Evolutionary conservation across 2,888 invertebrate species (phyloP), one percentile per base, ranked within the genome.

Genomic region (Drosophila anomalipes): DNA sequence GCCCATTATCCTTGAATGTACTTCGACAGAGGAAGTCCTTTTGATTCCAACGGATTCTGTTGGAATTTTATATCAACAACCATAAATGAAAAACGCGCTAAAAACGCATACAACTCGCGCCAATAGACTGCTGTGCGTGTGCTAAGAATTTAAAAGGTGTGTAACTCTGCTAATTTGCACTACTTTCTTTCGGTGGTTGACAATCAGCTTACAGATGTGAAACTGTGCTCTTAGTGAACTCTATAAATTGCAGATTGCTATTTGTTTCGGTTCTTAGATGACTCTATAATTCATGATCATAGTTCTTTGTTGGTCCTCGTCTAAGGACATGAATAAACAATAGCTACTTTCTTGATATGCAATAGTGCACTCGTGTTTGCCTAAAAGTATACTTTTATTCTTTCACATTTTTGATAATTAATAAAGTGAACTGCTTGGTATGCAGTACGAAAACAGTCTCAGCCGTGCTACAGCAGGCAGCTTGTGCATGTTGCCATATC

Each of bases 361-460:
- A 41, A n/a, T 5, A n/a, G 41, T 12, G n/a, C 2, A 16, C 4
- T 16, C 1, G 14, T 5, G n/a, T 32, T 37, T 2, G 12, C 26
- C 26, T 9, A 2, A 26, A 16, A 49, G 47, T 49, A 49, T 26
- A 16, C 16, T 16, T 1, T 16, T 4, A 4, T 9, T 14, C 7
- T 26, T 26, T 4, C 26, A 16, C 4, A n/a, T 49, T 26, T 14
- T 26, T 16, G 1, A 49, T 16, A 12, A 35, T 26, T 61, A 16
- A 49, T 0, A 4, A 0, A 19, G 0, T 65, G 30, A 3, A 68
- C 77, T 77, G 77, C 79, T 78, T 74, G 33, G 0, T 35, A 63
- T n/a, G 39, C 39, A 32, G 56, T 12, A 2, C 7, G 10, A 19
- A 0, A 37, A 28, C 37, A 4, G 10, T 2, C 9, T 7, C 16